Base-by-base conservation (phyloP, 2,797 vertebrate species). In the Fratercula arctica region DNA sequence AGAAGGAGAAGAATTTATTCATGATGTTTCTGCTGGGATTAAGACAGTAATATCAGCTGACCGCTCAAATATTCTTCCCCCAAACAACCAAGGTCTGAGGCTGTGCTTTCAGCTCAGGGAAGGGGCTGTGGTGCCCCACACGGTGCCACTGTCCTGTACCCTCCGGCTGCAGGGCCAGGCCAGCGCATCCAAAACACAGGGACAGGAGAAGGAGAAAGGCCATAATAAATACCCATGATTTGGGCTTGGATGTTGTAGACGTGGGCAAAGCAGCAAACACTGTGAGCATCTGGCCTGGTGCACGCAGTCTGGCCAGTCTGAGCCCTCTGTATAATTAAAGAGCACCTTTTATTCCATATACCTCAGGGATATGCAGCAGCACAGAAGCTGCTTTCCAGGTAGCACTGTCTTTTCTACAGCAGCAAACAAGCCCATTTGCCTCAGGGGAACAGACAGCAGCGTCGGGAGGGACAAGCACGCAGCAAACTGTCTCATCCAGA, bases 1-100 rank as follows among this genome's bases (percentile, higher is more conserved):
- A 90, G 82, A 29, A 83, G 54, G 24, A 87, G 85, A 87, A 91
- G 53, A 70, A 78, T 78, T 29, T 88, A 31, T 86, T 87, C 33
- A 57, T 75, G 85, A 69, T 9, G 3, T 51, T 95, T 88, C 87
- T 81, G 35, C 67, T 85, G 56, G 6, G 51, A 76, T 85, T 87
- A 89, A 56, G 48, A 63, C 16, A 46, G 50, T 24, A 60, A 14
- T 6, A 91, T 10, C 33, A 89, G 70, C 74, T 85, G 73, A 63
- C 69, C 14, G 0, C 69, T 88, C 76, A 69, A 33, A 66, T 86
- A 64, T 46, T 78, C 33, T 90, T 90, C 18, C n/a, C 31, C 39
- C 8, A 24, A 12, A 46, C 20, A 45, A 14, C 11, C 0, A 2
- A n/a, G 54, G 18, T 61, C 57, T 66, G 54, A 88, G 66, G 54